Evolutionary conservation across 2,797 vertebrate genomes (phyloP), one percentile per base, ranked within the genome.

Genomic region (Glossophaga mutica): DNA sequence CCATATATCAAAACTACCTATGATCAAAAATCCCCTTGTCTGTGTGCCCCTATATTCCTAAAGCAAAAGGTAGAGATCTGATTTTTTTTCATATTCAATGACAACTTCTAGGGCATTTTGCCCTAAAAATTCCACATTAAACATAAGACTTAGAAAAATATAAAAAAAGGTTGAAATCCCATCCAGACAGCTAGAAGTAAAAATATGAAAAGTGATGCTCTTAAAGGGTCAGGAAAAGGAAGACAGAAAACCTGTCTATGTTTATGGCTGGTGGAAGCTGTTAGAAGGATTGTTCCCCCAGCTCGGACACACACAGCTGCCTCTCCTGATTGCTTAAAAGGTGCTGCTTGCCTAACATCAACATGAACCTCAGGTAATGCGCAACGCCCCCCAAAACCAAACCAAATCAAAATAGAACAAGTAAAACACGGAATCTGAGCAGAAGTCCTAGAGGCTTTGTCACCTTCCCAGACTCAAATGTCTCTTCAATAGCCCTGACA

Each of bases 121-220:
- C 97, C 98, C 98, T 97, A 98, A 97, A 98, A 98, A 97, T 97
- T 97, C 67, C 95, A 97, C 97, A 98, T 98, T 98, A 98, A 98
- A 97, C 97, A 95, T 81, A 93, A 97, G 96, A 95, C 95, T 97
- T 96, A 96, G 97, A 98, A 98, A 98, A 98, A 98, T 94, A 93
- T 84, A 97, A 94, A 97, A 97, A 98, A 98, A 97, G 95, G 94
- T 95, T 96, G 97, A 98, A 98, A 98, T 97, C 97, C 84, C 97
- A 97, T 96, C 94, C 84, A 97, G 98, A 97, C 95, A 98, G 97
- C 95, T 97, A 96, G 97, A 98, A 97, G 97, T 97, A 97, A 98
- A 98, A 98, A 97, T 94, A 95, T 95, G 96, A 98, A 97, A 98
- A 98, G 90, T 89, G 96, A 97, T 94, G 67, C 94, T 96, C 96